A percentile compares a stretch with the other conserved stretches of the same genome.
These are phyloP conservation scores for Drosophila ironensis DNA, from an alignment of 1,140 invertebrate genomes.

Conservation along the genomic window DNA sequence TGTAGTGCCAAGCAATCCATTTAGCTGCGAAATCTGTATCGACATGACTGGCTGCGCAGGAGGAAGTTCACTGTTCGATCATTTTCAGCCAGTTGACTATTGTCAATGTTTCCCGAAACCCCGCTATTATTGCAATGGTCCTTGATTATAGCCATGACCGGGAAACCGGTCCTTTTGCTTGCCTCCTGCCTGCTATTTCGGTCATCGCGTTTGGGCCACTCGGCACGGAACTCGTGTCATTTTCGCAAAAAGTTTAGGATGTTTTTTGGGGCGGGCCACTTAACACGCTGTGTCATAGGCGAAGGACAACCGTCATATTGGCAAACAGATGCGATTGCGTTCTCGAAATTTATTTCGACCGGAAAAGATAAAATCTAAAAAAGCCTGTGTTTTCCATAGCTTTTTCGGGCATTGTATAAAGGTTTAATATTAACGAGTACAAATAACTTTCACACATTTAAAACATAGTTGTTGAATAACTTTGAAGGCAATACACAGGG, in stretches of 20 bases:
- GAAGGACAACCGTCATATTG: constrained; percentile 25
- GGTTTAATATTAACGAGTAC: too few relatives aligned
- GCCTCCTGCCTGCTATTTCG: not conserved
- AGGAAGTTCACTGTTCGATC: constrained; percentile 32
- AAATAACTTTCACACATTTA: too few relatives aligned
- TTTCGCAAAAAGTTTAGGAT: constrained; percentile 72
- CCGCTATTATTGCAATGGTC: constrained; percentile 28
- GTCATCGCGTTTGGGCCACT: constrained; percentile 24
- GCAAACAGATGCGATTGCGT: constrained; percentile 38
- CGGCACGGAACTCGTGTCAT: constrained; percentile 73
- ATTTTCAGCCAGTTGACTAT: constrained; percentile 10
- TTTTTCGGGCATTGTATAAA: constrained; percentile 33
- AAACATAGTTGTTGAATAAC: too few relatives aligned
- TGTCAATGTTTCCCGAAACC: constrained; percentile 16
- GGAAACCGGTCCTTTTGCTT: not conserved
- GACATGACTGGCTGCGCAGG: not conserved
- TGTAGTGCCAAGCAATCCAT: too few relatives aligned
- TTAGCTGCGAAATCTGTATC: too few relatives aligned
- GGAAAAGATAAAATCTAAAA: constrained; percentile 12
- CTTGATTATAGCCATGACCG: constrained; percentile 38
- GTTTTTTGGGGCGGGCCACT: constrained; percentile 70
- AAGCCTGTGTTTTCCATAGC: constrained; percentile 15
- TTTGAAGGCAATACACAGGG: not conserved
- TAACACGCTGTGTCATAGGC: constrained; percentile 34
- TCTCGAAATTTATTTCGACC: constrained; percentile 32